Percentiles rank a stretch among this genome's conserved stretches.
Evolutionary conservation across 2,797 vertebrate genomes (phyloP).

Genomic region (Menidia menidia): DNA sequence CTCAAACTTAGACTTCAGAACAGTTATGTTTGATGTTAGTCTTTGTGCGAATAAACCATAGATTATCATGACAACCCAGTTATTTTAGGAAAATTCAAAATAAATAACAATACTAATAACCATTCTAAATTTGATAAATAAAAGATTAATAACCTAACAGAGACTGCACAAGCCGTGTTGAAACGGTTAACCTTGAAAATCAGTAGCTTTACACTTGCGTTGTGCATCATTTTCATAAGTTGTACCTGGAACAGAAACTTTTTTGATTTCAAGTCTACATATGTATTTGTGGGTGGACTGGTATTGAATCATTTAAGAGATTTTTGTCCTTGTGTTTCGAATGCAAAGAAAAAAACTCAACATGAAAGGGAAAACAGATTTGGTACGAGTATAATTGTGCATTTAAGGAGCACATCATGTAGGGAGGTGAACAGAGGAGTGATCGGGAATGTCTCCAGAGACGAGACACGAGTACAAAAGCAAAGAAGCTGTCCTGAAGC

Average conservation of each 20-base stretch:
- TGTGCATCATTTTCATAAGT: neutral
- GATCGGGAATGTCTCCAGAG: constrained; percentile 20
- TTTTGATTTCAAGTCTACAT: neutral
- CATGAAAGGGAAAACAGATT: constrained; percentile 21
- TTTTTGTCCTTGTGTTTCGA: constrained; percentile 5
- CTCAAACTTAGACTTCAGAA: neutral
- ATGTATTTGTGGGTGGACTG: neutral
- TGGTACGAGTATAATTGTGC: constrained; percentile 26
- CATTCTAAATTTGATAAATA: neutral
- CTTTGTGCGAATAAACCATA: neutral
- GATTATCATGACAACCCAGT: neutral
- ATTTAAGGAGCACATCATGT: constrained; percentile 2
- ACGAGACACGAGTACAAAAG: constrained; percentile 18
- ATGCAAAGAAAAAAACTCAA: constrained; percentile 33
- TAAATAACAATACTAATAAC: too few relatives aligned
- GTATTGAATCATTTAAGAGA: constrained; percentile 18
- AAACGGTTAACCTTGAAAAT: too few relatives aligned
- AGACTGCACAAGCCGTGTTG: neutral
- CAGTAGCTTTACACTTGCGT: too few relatives aligned
- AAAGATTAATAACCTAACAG: neutral
- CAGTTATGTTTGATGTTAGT: neutral
- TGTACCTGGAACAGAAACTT: neutral
- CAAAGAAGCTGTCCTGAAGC: neutral
- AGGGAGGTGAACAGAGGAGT: neutral
- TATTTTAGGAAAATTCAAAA: too few relatives aligned